Base-by-base conservation (phyloP, 2,113 vertebrate species). In the Fulmarus glacialis region DNA sequence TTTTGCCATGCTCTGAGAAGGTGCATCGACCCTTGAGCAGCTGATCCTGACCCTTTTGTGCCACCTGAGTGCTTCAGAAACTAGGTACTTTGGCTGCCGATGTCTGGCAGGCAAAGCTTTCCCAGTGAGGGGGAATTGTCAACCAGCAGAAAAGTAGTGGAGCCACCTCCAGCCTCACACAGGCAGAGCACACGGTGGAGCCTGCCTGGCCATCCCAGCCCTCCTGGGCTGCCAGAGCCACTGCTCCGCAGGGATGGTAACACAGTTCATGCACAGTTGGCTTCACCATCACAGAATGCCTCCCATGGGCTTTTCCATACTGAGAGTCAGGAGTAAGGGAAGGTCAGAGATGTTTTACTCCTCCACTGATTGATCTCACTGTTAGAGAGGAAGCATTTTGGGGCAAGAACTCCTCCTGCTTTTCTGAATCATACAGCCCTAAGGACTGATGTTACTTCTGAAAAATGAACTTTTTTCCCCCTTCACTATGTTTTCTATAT, bases 241-340 rank as follows among this genome's bases (percentile, higher is more conserved):
- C 24, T 18, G 56, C 30, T 71, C 34, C 0, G 0, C 36, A 21
- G 47, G 34, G 24, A 27, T 2, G 1, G 19, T n/a, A 27, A 23
- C 20, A 45, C 20, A 50, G 42, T 26, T 70, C 34, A 6, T 40
- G 48, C 13, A 36, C 30, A 53, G 50, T 6, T 90, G 71, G 17
- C 50, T 59, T 84, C 55, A 58, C 58, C 15, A 11, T 36, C 82
- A 94, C 18, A 24, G 19, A 53, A 58, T 53, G 12, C 15, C 50
- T 70, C 24, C 21, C 4, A 7, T n/a, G 82, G 36, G 20, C 7
- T 56, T 68, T 68, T 60, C 74, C 0, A 1, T 56, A 21, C 36
- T 22, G 29, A 43, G 27, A 68, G 43, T n/a, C 29, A 59, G 30
- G 40, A 82, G 27, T 27, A 64, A 59, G 11, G n/a, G 27, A 72